Evolutionary conservation across 2,888 invertebrate species (phyloP), one percentile per base, ranked within the genome.

Genomic region (Parapristionchus giblindavisi): DNA sequence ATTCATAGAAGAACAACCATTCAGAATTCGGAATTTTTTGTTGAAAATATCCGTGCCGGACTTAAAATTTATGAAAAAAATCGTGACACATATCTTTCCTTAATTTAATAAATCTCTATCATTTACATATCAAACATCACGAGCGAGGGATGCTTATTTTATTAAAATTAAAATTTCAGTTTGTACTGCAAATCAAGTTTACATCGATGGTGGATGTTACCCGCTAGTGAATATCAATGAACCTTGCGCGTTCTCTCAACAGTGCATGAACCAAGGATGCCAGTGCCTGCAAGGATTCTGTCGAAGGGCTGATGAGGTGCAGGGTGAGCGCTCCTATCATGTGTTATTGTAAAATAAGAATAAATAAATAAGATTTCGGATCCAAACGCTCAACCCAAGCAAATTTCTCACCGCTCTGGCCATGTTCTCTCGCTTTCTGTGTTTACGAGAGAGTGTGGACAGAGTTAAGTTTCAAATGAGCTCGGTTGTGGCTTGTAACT

Each of bases 201-300:
- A 38, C 27, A 40, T 63, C 40, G 34, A 40, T 27, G 63, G 40
- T 27, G 17, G 38, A 24, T 63, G 63, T 40, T 63, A 40, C 17
- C 40, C 24, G n/a, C 29, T 38, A 27, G 63, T 63, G 24, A 63
- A 36, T n/a, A 3, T 63, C n/a, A 63, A 63, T 34, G 63, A 63
- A 29, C 63, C 63, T 2, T 63, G 63, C 27, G 63, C 63, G 11
- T 63, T 40, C 40, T 40, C 63, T 2, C 63, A 38, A 14, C 63
- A 63, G 27, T 63, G 63, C 27, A 36, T 5, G 60, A 38, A 4
- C n/a, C 36, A 21, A 60, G 38, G 21, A 38, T 63, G 38, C 63
- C n/a, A 63, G 27, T 63, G 63, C 27, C 24, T 63, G 38, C 38
- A 63, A 27, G 63, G 63, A 14, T 63, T 63, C 27, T 63, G 63